phyloP scores from a whole-genome alignment of 1,140 invertebrate genomes.

The Acromyrmex echinatior region DNA sequence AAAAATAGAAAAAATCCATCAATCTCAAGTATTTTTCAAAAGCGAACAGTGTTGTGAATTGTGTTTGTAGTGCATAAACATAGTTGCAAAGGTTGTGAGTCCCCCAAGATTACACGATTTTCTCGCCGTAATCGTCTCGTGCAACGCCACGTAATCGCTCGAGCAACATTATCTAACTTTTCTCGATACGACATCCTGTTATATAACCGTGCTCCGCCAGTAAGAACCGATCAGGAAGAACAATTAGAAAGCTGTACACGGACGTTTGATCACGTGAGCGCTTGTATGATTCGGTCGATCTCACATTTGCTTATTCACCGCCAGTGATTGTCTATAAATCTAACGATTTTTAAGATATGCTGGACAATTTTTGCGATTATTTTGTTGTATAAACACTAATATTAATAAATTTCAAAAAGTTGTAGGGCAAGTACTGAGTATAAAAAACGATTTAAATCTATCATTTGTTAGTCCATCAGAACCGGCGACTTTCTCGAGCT shows the following conservation, averaged over 20 bases:
- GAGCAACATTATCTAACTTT: conserved; percentile 30
- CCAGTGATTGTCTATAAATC: background rate
- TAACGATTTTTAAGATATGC: background rate
- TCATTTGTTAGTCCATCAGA: background rate
- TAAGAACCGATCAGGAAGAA: conserved; percentile 80
- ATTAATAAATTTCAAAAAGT: background rate
- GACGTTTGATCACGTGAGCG: conserved; percentile 69
- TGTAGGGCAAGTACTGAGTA: background rate
- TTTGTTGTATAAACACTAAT: background rate
- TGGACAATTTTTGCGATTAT: background rate
- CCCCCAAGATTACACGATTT: conserved; percentile 5
- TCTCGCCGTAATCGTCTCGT: background rate
- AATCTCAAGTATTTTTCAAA: background rate
- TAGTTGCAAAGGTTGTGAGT: background rate
- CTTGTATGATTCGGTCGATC: conserved; percentile 46
- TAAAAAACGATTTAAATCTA: background rate
- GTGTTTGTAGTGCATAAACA: background rate
- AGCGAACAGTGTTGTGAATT: background rate
- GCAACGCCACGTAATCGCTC: conserved; percentile 43
- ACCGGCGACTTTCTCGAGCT: conserved; percentile 65
- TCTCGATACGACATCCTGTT: conserved; percentile 59
- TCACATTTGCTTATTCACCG: background rate
- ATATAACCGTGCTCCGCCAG: conserved; percentile 62
- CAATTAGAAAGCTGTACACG: conserved; percentile 81
- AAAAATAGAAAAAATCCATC: background rate